These are phyloP conservation scores for Punctoribates punctum DNA, from an alignment of 2,888 invertebrate species.

Conservation along the genomic window DNA sequence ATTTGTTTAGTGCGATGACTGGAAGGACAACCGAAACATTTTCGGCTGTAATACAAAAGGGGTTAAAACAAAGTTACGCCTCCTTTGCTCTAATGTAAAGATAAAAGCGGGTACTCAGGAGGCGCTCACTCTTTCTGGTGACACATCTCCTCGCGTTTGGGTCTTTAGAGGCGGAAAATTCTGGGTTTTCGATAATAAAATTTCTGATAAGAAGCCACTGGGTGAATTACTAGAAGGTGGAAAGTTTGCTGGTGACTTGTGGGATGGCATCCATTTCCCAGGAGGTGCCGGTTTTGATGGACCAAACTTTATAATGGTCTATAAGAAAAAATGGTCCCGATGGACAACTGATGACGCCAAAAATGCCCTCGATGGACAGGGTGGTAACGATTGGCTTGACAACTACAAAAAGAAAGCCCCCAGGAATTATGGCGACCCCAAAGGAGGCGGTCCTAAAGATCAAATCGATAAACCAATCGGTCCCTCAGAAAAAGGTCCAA, in stretches of 20 bases:
- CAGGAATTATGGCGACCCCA: neutral
- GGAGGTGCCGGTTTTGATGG: slow-evolving; percentile 15
- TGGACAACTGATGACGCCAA: neutral
- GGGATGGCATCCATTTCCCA: neutral
- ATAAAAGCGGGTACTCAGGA: slow-evolving; percentile 19
- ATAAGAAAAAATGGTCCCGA: neutral
- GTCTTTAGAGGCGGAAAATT: slow-evolving; percentile 25
- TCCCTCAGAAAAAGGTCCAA: neutral
- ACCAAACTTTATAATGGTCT: slow-evolving; percentile 8
- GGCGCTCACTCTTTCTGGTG: neutral
- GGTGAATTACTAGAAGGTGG: neutral
- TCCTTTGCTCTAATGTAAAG: neutral
- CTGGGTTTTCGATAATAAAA: slow-evolving; percentile 13
- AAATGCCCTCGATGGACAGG: neutral
- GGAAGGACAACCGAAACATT: neutral
- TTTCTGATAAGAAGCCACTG: neutral
- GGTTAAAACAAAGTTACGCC: neutral
- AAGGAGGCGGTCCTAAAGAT: neutral
- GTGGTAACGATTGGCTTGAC: neutral
- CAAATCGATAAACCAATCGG: neutral
- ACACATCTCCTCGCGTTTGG: neutral
- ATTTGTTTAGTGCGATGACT: neutral
- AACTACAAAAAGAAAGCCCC: neutral
- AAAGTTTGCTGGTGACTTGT: neutral
- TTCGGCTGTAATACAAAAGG: neutral